Evolutionary conservation across 30 jellyfish, hydroid and myxozoan species (phyloP).

Genomic region (Hydra vulgaris): DNA sequence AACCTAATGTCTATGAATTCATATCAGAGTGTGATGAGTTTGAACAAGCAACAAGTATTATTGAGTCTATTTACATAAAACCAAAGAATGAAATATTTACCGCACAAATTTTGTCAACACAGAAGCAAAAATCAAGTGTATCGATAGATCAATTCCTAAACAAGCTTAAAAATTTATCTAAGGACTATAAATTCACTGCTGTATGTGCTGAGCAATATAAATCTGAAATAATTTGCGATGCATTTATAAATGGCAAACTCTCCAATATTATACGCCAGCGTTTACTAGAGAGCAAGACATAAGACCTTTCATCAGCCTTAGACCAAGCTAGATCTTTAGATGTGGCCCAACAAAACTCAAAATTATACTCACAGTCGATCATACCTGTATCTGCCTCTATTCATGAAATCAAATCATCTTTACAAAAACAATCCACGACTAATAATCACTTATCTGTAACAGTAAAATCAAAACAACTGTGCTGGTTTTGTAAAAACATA

Average conservation of each 20-base stretch:
- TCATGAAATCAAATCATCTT: background rate
- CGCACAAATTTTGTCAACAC: background rate
- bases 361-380: background rate
- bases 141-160: background rate
- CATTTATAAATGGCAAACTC: background rate
- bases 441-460: background rate
- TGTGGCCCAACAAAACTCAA: background rate
- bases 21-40: no score
- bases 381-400: background rate
- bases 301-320: background rate
- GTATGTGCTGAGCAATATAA: background rate
- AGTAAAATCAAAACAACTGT: background rate
- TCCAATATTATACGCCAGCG: background rate
- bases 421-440: background rate
- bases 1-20: no score
- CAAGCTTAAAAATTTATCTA: background rate
- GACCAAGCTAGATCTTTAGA: background rate
- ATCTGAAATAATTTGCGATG: background rate
- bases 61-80: no score
- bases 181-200: background rate
- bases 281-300: background rate
- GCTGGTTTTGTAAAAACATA: no score
- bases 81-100: background rate
- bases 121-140: background rate
- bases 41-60: no score